Conservation (phyloP, 2,797 vertebrate species). For the Coregonus suidteri region DNA sequence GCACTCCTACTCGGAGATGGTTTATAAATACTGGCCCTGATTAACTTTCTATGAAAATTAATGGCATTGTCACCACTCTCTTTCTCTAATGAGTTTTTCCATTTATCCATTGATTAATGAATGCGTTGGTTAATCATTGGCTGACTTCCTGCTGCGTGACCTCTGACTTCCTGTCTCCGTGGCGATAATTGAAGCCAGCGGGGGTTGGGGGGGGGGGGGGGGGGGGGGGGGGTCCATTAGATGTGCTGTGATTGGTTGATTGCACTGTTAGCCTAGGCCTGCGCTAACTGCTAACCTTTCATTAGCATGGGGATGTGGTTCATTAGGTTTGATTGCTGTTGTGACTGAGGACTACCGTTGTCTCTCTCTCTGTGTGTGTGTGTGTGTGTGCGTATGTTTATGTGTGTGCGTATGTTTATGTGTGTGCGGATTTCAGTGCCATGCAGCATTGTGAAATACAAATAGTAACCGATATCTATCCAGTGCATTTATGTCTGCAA, state of each 20-base stretch:
- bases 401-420: no score
- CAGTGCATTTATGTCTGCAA: neutral
- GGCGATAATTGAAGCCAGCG: constrained; percentile 40
- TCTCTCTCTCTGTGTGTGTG: neutral
- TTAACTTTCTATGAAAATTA: neutral
- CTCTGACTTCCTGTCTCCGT: constrained; percentile 45
- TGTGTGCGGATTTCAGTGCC: no score
- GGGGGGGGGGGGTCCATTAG: constrained; percentile 39
- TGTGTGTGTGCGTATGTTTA: no score
- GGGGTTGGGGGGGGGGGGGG: constrained; percentile 16
- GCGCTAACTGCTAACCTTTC: constrained; percentile 53
- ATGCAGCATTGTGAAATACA: no score
- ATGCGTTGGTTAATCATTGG: constrained; percentile 64
- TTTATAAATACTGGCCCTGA: neutral
- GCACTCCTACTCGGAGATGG: neutral
- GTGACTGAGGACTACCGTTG: constrained; percentile 43
- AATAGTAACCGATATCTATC: neutral
- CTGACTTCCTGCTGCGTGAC: constrained; percentile 50
- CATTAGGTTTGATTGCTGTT: constrained; percentile 70
- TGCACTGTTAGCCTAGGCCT: constrained; percentile 65
- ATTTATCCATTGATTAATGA: constrained; percentile 64
- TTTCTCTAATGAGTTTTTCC: constrained; percentile 66
- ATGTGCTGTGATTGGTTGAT: constrained; percentile 59
- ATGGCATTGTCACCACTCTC: constrained; percentile 6
- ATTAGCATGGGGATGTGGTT: constrained; percentile 72